phyloP scores from a whole-genome alignment of 2,888 invertebrate species.

The Xestia xanthographa region DNA sequence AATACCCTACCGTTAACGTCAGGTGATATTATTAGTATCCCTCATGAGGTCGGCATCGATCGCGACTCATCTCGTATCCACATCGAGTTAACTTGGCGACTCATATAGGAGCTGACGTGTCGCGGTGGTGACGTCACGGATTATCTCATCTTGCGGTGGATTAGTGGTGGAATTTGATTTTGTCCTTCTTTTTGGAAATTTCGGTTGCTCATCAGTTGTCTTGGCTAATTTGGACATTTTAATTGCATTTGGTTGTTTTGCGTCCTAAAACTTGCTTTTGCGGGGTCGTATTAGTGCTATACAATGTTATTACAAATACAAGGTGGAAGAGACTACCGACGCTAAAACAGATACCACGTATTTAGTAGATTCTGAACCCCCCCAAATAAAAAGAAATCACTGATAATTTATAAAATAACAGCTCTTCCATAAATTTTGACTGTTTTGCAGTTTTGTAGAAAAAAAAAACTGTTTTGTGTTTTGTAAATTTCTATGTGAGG shows the following conservation, averaged over 20 bases:
- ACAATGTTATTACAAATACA: not conserved
- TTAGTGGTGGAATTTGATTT: slow-evolving; percentile 2
- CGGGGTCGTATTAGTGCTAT: not conserved
- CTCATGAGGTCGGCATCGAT: slow-evolving; percentile 44
- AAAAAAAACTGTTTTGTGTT: no score
- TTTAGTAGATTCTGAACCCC: no score
- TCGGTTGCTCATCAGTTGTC: not conserved
- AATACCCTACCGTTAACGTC: slow-evolving; percentile 21
- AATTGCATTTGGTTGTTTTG: not conserved
- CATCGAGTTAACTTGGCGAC: slow-evolving; percentile 2
- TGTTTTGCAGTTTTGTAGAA: no score
- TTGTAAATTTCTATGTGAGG: no score
- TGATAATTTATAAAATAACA: no score
- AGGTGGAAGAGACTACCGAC: no score
- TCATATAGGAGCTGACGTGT: slow-evolving; percentile 17
- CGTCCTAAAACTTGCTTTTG: not conserved
- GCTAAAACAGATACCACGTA: no score
- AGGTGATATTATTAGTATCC: slow-evolving; percentile 39
- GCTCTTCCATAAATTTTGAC: no score
- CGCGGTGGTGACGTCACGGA: slow-evolving; percentile 9
- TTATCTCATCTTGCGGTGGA: slow-evolving; percentile 21
- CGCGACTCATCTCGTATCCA: slow-evolving; percentile 7
- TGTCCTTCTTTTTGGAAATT: not conserved
- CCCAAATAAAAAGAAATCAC: no score
- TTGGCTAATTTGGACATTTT: not conserved